Evolutionary conservation across 1,140 invertebrate species (phyloP).

Genomic region (Hypothenemus hampei): DNA sequence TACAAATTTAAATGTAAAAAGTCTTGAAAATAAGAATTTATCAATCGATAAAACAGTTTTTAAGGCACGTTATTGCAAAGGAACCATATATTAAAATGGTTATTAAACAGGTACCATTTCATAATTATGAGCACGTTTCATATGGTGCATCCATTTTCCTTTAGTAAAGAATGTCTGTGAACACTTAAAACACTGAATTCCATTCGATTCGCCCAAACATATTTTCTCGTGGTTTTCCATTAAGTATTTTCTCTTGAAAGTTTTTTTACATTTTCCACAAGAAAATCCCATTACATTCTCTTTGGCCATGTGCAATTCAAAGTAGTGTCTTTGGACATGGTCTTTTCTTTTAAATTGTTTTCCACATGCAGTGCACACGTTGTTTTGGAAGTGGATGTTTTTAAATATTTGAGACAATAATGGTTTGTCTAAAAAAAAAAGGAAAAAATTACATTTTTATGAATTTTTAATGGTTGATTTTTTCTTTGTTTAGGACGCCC

Average conservation of each 20-base stretch:
- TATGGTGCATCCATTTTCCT: conserved; percentile 27
- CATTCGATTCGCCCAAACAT: conserved; percentile 16
- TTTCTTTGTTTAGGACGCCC: no score
- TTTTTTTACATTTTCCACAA: conserved; percentile 27
- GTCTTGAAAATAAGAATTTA: not conserved
- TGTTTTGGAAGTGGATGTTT: conserved; percentile 26
- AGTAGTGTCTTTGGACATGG: conserved; percentile 45
- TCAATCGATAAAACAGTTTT: not conserved
- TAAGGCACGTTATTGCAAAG: not conserved
- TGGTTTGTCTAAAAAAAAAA: conserved; percentile 2
- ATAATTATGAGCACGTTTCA: conserved; percentile 27
- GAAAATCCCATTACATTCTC: conserved; percentile 15
- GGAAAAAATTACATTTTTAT: no score
- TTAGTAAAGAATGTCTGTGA: conserved; percentile 8
- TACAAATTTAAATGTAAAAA: not conserved
- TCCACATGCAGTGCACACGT: conserved; percentile 44
- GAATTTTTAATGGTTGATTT: no score
- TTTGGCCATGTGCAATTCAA: conserved; percentile 31
- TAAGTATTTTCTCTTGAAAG: conserved; percentile 35
- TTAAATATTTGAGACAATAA: conserved; percentile 13
- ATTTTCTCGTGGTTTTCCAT: conserved; percentile 33
- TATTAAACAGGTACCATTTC: conserved; percentile 10
- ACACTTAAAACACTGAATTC: conserved; percentile 24
- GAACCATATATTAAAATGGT: no score
- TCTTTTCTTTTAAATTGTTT: conserved; percentile 47